These are phyloP conservation scores for Drosophila pseudoananassae DNA, from an alignment of 1,140 invertebrate species.

Conservation along the genomic window DNA sequence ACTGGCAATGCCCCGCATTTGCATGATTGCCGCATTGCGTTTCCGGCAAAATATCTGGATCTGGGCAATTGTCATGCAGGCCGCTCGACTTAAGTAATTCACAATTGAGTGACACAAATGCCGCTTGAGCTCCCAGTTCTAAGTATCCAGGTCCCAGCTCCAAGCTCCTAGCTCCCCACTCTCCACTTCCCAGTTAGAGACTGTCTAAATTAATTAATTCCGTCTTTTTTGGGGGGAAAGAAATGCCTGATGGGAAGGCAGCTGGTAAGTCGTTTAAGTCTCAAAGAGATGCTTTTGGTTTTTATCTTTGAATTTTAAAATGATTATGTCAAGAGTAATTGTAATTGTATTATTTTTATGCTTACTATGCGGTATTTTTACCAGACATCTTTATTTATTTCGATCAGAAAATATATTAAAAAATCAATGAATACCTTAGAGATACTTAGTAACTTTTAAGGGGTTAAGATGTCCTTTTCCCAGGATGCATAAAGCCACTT, in stretches of 20 bases:
- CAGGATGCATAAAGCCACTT: slow-evolving; percentile 34
- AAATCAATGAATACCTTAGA: neutral
- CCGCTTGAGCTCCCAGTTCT: slow-evolving; percentile 14
- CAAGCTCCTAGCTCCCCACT: slow-evolving; percentile 6
- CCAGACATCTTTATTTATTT: neutral
- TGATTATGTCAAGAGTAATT: neutral
- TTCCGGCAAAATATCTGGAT: slow-evolving; percentile 46
- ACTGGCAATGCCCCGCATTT: slow-evolving; percentile 52
- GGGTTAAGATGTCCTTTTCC: slow-evolving; percentile 22
- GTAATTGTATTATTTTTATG: neutral
- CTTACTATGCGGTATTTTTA: neutral
- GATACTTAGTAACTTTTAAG: neutral
- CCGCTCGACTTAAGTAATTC: slow-evolving; percentile 61
- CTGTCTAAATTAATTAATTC: slow-evolving; percentile 69
- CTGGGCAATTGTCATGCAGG: slow-evolving; percentile 54
- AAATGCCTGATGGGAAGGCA: neutral
- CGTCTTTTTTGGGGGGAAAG: neutral
- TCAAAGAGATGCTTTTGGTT: neutral
- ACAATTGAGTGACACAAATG: slow-evolving; percentile 59
- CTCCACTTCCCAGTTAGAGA: neutral
- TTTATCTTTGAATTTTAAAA: neutral
- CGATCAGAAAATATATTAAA: neutral
- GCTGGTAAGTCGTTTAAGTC: neutral
- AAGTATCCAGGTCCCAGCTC: slow-evolving; percentile 1
- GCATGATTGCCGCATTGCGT: slow-evolving; percentile 83